Conservation (phyloP, 2,797 vertebrate genomes). For the Bovichtus diacanthus region DNA sequence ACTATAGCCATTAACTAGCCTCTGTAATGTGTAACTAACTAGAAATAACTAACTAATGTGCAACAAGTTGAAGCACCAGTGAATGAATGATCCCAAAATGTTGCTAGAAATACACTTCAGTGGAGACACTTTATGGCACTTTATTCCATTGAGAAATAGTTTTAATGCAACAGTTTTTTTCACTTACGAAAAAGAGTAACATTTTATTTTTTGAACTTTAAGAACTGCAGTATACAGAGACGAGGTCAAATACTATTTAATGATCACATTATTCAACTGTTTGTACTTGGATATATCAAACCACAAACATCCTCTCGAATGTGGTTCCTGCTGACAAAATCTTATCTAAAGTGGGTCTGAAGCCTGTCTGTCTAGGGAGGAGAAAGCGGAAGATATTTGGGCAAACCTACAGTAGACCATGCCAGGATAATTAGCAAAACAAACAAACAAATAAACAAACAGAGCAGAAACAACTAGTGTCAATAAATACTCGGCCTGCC, state of each 20-base stretch:
- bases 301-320: conserved; percentile 71
- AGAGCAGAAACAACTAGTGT: not conserved
- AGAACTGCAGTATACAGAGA: not conserved
- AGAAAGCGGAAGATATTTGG: conserved; percentile 53
- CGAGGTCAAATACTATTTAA: conserved; percentile 26
- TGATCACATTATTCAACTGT: conserved; percentile 34
- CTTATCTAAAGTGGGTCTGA: conserved; percentile 69
- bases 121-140: not conserved
- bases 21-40: conserved; percentile 67
- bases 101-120: conserved; percentile 5
- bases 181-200: too few relatives aligned
- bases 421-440: conserved; percentile 47
- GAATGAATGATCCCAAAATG: conserved; percentile 43
- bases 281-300: conserved; percentile 47
- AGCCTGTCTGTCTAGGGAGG: conserved; percentile 42
- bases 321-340: conserved; percentile 75
- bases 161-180: not conserved
- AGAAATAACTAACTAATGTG: conserved; percentile 50
- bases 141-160: not conserved
- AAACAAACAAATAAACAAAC: conserved; percentile 62
- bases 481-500: conserved; percentile 32
- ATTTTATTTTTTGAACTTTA: not conserved
- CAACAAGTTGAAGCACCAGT: conserved; percentile 26
- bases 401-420: conserved; percentile 31
- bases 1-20: conserved; percentile 42